Percentiles rank a stretch among this genome's conserved stretches.
Conservation (phyloP, 2,113 vertebrate genomes). For the Rhea americana region DNA sequence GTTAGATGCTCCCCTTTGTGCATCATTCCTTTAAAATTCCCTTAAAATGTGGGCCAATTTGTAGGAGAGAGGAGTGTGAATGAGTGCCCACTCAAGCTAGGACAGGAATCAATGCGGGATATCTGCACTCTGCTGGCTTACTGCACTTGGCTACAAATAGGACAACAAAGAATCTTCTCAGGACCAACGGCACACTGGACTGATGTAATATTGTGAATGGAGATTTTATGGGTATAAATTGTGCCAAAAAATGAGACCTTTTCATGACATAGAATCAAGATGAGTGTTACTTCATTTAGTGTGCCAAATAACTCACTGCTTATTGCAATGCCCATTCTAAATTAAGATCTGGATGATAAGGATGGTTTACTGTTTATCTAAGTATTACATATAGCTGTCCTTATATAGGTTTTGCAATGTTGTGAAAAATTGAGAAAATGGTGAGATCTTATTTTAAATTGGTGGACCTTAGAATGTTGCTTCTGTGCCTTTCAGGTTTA, state of each 20-base stretch:
- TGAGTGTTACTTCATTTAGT: neutral
- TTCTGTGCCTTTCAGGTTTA: neutral
- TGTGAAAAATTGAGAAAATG: neutral
- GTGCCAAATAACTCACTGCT: neutral
- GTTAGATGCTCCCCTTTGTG: neutral
- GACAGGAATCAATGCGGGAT: neutral
- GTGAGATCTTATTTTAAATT: neutral
- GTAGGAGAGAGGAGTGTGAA: neutral
- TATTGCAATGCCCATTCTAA: neutral
- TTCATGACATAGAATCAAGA: neutral
- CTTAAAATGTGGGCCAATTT: neutral
- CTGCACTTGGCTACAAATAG: neutral
- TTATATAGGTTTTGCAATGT: neutral
- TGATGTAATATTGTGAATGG: neutral
- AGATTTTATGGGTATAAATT: neutral
- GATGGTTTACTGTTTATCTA: neutral
- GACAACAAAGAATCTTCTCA: neutral
- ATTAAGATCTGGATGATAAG: neutral
- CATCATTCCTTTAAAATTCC: neutral
- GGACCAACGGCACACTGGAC: neutral
- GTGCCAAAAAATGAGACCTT: neutral
- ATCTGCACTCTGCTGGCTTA: neutral
- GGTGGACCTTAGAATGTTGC: neutral
- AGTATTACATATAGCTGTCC: neutral
- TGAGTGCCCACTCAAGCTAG: neutral